Evolutionary conservation across 1,140 invertebrate genomes (phyloP), one percentile per base, ranked within the genome.

Genomic region (Condylostylus longicornis): DNA sequence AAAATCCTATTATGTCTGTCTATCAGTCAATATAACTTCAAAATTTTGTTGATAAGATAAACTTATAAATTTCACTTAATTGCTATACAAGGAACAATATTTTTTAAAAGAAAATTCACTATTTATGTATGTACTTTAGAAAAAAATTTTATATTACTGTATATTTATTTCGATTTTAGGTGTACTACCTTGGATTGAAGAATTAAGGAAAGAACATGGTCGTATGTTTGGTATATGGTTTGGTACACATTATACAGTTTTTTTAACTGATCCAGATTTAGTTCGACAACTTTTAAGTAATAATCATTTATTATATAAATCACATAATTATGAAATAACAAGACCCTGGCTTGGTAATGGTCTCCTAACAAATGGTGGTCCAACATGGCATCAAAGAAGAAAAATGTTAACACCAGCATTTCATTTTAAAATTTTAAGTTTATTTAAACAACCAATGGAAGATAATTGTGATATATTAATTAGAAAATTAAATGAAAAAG

Each of bases 381-480:
- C 56, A 4, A 84, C 82, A 65, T 91, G 85, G 83, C 70, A 71
- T 20, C 44, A 51, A 0, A 63, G 82, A 33, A 64, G 85, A 35
- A 84, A 80, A 62, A 66, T 89, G 32, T 54, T 90, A 7, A 87
- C 85, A 1, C 82, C 83, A 12, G 73, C 82, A 1, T 90, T 90
- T 61, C 84, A 90, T 57, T 88, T 87, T 50, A 77, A 77, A 44
- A 81, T 89, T 38, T 58, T 89, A 3, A 67, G 76, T 41, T 69
- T 80, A 45, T 89, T 84, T 55, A 41, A 79, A 7, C 57, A 67
- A 2, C 64, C 75, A 7, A 79, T 70, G 49, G 58, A 65, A 47
- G 62, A 65, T 40, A 66, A 68, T 41, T 61, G 61, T 19, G 43
- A 54, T 15, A 53, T 54, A 1, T 45, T 67, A 12, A 50, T 66